Evolutionary conservation across 2,113 vertebrate species (phyloP).

Genomic region (Pycnonotus jocosus): DNA sequence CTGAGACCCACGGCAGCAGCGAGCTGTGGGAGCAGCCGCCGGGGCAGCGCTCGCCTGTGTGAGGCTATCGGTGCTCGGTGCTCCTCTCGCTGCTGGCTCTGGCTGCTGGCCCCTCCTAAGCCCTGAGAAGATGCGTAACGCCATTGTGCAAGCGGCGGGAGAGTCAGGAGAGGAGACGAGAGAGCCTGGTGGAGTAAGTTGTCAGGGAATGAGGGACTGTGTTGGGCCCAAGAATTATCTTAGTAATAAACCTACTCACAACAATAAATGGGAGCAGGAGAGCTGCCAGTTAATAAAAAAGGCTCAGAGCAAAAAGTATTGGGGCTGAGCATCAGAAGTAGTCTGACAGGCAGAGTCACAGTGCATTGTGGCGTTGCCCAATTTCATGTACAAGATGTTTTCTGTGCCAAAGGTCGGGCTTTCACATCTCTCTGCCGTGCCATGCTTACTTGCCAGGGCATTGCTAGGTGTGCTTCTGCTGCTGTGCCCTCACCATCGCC

Average conservation of each 20-base stretch:
- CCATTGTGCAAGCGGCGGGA: background rate
- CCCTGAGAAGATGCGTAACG: background rate
- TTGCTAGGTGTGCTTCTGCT: background rate
- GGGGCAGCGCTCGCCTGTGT: fast-evolving
- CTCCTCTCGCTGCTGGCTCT: fast-evolving
- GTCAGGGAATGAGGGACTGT: background rate
- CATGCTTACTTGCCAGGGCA: background rate
- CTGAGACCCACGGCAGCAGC: fast-evolving
- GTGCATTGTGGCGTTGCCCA: background rate
- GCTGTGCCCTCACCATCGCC: background rate
- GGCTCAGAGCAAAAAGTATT: background rate
- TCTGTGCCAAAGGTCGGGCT: background rate
- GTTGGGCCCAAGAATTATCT: background rate
- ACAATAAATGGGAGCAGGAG: background rate
- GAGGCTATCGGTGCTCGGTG: background rate
- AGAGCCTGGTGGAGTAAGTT: background rate
- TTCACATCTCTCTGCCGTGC: background rate
- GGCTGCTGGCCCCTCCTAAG: background rate
- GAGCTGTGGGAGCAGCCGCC: background rate
- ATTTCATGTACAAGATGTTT: background rate
- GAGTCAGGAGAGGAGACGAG: background rate
- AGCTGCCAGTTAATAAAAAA: background rate
- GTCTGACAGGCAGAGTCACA: background rate
- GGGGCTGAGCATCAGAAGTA: background rate
- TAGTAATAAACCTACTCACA: background rate